Conservation (phyloP, 2,888 invertebrate genomes). For the Ellobium chinense region DNA sequence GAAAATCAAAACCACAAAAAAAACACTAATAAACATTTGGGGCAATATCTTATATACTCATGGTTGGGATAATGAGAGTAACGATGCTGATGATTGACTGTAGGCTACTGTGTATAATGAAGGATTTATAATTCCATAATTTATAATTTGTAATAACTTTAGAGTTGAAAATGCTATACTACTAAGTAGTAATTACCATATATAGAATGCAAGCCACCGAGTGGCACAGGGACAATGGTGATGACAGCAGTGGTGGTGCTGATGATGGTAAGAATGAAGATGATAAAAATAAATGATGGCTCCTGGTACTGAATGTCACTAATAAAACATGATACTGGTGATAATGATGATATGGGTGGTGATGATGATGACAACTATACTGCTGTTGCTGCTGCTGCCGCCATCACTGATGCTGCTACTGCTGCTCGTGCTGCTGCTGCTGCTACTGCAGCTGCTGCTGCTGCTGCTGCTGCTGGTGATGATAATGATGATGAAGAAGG, state of each 20-base stretch:
- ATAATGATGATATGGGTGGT: not conserved
- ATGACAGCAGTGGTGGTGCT: not conserved
- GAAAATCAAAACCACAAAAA: too few relatives aligned
- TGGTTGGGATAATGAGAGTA: too few relatives aligned
- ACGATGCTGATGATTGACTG: too few relatives aligned
- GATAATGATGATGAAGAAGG: not conserved
- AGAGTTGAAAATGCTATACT: too few relatives aligned
- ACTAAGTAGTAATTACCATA: too few relatives aligned
- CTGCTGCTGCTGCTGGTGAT: not conserved
- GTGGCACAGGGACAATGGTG: not conserved
- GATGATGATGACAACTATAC: not conserved
- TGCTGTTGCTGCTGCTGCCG: constrained; percentile 1
- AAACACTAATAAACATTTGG: too few relatives aligned
- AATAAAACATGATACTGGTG: not conserved
- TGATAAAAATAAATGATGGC: not conserved
- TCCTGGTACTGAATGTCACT: not conserved
- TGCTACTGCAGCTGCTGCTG: constrained; percentile 14
- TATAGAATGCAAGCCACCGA: too few relatives aligned
- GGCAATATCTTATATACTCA: too few relatives aligned
- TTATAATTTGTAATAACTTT: too few relatives aligned
- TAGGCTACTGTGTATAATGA: too few relatives aligned
- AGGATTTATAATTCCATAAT: too few relatives aligned
- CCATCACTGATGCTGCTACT: constrained; percentile 22
- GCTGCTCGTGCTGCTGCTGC: constrained; percentile 34
- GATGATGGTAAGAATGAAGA: not conserved